Evolutionary conservation across 2,888 invertebrate genomes (phyloP).

Genomic region (Athripsodes cinereus): DNA sequence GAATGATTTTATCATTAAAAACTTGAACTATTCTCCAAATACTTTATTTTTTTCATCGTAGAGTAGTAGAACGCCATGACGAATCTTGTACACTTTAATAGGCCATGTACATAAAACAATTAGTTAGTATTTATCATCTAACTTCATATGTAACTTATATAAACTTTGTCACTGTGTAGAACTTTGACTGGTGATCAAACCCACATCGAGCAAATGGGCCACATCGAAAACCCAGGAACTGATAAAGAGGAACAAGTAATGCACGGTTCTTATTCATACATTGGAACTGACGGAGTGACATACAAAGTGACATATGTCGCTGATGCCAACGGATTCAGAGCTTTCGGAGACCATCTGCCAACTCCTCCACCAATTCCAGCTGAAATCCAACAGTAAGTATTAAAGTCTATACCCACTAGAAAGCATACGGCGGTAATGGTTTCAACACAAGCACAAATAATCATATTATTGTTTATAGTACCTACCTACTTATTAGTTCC

Average conservation of each 20-base stretch:
- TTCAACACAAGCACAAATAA: too few species aligned
- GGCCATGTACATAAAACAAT: too few species aligned
- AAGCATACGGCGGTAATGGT: too few species aligned
- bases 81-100: too few species aligned
- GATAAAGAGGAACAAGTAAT: constrained; percentile 43
- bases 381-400: constrained; percentile 43
- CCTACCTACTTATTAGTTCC: too few species aligned
- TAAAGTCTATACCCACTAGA: not conserved
- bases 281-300: constrained; percentile 40
- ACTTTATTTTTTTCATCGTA: too few species aligned
- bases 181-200: constrained; percentile 45
- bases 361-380: constrained; percentile 41
- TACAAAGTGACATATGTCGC: constrained; percentile 47
- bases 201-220: constrained; percentile 45
- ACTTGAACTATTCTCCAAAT: too few species aligned
- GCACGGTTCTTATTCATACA: constrained; percentile 46
- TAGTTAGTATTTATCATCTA: too few species aligned
- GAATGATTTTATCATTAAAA: too few species aligned
- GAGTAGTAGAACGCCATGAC: too few species aligned
- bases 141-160: too few species aligned
- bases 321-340: constrained; percentile 45
- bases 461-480: too few species aligned
- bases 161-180: constrained; percentile 32
- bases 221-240: constrained; percentile 37
- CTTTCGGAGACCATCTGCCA: constrained; percentile 44